Conservation (phyloP, 2,888 invertebrate species). For the Andrena fulva region DNA sequence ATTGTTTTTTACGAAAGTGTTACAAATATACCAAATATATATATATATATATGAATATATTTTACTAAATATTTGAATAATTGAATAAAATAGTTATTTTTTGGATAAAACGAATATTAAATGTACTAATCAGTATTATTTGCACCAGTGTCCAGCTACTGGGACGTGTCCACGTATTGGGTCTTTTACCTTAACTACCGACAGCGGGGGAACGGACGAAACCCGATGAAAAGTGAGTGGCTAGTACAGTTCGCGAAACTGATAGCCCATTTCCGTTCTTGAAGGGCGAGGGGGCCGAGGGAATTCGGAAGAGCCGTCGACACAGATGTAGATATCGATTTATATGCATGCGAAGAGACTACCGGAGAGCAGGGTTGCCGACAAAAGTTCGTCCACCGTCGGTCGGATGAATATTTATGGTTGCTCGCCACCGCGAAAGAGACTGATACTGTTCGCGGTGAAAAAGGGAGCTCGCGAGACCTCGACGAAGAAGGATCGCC, state of each 20-base stretch:
- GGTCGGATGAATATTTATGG: conserved; percentile 38
- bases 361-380: neutral
- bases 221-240: neutral
- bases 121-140: too few species aligned
- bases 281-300: neutral
- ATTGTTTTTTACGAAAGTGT: too few species aligned
- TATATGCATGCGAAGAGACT: conserved; percentile 6
- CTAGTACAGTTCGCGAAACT: neutral
- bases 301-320: conserved; percentile 11
- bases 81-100: too few species aligned
- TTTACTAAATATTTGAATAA: too few species aligned
- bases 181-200: too few species aligned
- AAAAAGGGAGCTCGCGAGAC: conserved; percentile 4
- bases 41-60: too few species aligned
- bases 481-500: conserved; percentile 7
- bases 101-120: too few species aligned
- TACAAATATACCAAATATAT: too few species aligned
- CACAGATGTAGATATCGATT: conserved; percentile 34
- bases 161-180: too few species aligned
- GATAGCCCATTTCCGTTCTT: conserved; percentile 25
- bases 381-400: conserved; percentile 4
- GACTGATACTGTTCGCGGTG: neutral
- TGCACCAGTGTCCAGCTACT: too few species aligned
- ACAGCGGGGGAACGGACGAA: neutral
- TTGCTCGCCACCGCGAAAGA: neutral